Evolutionary conservation across 1,140 invertebrate genomes (phyloP).

Genomic region (Magallana gigas): DNA sequence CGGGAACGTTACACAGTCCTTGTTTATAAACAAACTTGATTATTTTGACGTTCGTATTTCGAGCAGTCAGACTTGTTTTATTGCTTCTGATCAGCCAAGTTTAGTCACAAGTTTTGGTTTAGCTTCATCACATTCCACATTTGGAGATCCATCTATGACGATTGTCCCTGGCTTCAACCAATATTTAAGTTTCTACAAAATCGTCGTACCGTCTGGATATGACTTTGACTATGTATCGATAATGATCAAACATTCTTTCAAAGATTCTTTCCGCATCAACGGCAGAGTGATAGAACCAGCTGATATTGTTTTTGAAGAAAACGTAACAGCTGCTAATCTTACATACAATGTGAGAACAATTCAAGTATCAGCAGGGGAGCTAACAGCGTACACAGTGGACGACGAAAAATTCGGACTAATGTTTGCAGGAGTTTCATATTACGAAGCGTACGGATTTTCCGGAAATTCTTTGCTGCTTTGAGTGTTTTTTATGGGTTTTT

Average conservation of each 20-base stretch:
- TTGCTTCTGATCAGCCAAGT: neutral
- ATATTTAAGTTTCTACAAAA: neutral
- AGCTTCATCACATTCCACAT: neutral
- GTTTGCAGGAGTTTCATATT: no score
- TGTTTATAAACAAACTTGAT: neutral
- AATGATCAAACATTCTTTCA: neutral
- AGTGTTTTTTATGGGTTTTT: no score
- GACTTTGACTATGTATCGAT: neutral
- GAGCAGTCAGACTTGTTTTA: neutral
- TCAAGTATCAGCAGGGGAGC: no score
- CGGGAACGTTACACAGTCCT: neutral
- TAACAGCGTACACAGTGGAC: no score
- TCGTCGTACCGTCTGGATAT: neutral
- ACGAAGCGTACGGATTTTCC: no score
- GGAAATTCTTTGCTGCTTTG: no score
- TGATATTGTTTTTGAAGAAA: no score
- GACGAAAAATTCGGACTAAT: no score
- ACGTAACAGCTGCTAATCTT: no score
- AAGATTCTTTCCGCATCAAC: no score
- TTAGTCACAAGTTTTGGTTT: neutral
- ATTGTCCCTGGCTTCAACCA: neutral
- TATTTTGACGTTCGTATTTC: neutral
- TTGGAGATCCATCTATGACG: neutral
- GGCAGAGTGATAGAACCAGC: no score
- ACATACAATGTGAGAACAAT: no score